These are phyloP conservation scores for Mesochorus sp. DNA, from an alignment of 2,888 invertebrate species.

Conservation along the genomic window DNA sequence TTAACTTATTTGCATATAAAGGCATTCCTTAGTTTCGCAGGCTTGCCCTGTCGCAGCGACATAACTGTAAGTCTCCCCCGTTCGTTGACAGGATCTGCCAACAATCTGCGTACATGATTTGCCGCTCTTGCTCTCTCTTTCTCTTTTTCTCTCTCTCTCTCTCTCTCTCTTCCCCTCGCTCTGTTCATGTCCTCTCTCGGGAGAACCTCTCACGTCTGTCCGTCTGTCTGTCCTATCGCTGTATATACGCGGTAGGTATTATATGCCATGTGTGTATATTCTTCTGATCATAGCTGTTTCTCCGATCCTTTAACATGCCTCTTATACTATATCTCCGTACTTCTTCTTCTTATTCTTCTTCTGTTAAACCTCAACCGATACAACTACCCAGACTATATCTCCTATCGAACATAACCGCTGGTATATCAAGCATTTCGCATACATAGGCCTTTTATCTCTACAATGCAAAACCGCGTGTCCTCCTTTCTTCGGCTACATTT, in stretches of 20 bases:
- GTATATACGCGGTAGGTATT: conserved; percentile 22
- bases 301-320: neutral
- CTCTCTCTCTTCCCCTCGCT: neutral
- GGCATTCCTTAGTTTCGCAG: conserved; percentile 79
- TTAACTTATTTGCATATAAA: conserved; percentile 81
- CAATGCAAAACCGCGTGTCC: no score
- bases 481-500: no score
- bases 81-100: conserved; percentile 81
- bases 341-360: neutral
- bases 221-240: conserved; percentile 15
- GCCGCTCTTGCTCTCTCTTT: conserved; percentile 67
- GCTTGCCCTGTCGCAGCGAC: conserved; percentile 75
- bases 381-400: neutral
- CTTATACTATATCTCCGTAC: neutral
- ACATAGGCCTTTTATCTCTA: no score
- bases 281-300: conserved; percentile 25
- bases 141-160: conserved; percentile 29
- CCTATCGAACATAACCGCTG: neutral
- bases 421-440: neutral
- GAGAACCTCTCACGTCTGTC: conserved; percentile 14
- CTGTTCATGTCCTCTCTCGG: conserved; percentile 8
- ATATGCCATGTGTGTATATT: conserved; percentile 23
- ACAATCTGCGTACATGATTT: conserved; percentile 81
- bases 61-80: conserved; percentile 79
- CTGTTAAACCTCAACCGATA: neutral